A percentile compares a stretch with the other conserved stretches of the same genome.
phyloP scores from a whole-genome alignment of 2,113 vertebrate genomes.

The Tragelaphus buxtoni region DNA sequence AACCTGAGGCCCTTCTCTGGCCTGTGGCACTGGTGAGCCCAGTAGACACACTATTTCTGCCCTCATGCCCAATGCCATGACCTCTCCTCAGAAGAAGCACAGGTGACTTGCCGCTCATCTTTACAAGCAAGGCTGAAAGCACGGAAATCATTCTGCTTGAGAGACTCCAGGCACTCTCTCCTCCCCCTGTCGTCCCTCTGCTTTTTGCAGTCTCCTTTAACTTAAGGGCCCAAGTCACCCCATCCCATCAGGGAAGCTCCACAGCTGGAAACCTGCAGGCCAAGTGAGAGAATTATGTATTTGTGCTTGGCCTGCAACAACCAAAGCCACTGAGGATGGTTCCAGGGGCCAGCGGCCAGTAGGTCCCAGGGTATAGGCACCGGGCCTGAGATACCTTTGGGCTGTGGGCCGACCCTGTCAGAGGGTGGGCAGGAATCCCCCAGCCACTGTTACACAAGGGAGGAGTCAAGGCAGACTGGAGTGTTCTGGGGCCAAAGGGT shows the following conservation, averaged over 20 bases:
- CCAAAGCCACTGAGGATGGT: not conserved
- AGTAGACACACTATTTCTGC: not conserved
- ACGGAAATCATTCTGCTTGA: not conserved
- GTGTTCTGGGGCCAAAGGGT: not conserved
- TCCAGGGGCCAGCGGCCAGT: not conserved
- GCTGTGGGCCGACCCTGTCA: not conserved
- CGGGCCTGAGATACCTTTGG: not conserved
- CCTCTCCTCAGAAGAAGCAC: not conserved
- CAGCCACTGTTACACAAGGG: fast-evolving
- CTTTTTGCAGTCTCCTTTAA: not conserved
- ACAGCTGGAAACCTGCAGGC: not conserved
- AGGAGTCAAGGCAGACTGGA: not conserved
- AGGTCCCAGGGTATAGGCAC: not conserved
- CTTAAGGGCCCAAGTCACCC: not conserved
- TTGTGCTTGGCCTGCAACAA: too few species aligned
- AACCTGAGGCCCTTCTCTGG: not conserved
- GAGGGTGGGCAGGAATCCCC: not conserved
- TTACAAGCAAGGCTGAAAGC: not conserved
- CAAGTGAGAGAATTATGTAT: not conserved
- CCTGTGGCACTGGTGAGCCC: too few species aligned
- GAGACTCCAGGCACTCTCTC: not conserved
- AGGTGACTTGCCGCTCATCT: not conserved
- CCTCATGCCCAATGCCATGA: not conserved
- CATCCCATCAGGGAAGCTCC: not conserved
- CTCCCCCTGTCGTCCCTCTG: not conserved